Percentiles rank a stretch among this genome's conserved stretches.
Conservation (phyloP, 2,888 invertebrate species). For the Nezara viridula region DNA sequence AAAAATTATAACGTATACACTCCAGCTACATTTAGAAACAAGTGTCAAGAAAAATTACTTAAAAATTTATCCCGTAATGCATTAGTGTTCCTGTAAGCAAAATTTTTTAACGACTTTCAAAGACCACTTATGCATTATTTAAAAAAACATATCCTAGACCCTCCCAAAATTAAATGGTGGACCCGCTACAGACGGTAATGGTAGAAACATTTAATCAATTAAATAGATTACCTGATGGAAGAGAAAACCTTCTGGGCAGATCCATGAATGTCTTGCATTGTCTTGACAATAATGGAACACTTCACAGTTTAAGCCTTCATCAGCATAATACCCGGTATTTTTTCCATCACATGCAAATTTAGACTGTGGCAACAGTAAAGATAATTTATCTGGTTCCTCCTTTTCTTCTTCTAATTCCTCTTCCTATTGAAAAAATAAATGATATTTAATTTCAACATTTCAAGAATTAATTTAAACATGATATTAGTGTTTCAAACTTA, state of each 20-base stretch:
- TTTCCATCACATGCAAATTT: constrained; percentile 85
- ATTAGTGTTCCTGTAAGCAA: too few species aligned
- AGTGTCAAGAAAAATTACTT: too few species aligned
- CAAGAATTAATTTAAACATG: not conserved
- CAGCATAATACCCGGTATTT: constrained; percentile 92
- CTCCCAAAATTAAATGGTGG: too few species aligned
- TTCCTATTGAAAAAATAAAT: constrained; percentile 67
- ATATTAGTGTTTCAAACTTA: too few species aligned
- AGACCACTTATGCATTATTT: too few species aligned
- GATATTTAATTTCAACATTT: not conserved
- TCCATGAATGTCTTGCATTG: constrained; percentile 91
- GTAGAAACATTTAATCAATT: too few species aligned
- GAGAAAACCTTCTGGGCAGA: constrained; percentile 91
- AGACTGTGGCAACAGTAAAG: constrained; percentile 83
- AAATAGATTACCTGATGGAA: constrained; percentile 80
- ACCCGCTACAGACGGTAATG: too few species aligned
- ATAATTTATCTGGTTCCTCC: constrained; percentile 88
- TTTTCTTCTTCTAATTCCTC: constrained; percentile 80
- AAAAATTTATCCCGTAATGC: too few species aligned
- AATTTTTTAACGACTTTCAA: too few species aligned
- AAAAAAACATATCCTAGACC: too few species aligned
- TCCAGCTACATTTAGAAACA: too few species aligned
- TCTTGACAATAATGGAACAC: constrained; percentile 96
- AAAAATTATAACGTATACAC: too few species aligned
- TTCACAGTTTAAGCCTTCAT: constrained; percentile 88